phyloP scores from a whole-genome alignment of 2,888 invertebrate species.

The Ctenicera cuprea region DNA sequence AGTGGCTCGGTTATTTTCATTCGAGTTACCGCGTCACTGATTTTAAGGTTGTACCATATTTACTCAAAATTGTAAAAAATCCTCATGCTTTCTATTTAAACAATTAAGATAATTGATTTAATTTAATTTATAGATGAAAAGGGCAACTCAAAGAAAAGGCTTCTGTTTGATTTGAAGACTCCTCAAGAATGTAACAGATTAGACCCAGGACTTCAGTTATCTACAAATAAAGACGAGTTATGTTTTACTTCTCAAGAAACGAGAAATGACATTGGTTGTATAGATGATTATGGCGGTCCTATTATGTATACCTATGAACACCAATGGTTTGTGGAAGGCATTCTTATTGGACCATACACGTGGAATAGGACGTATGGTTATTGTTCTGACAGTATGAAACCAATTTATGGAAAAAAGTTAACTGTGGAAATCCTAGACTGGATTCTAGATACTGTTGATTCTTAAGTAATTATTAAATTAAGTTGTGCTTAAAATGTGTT shows the following conservation, averaged over 20 bases:
- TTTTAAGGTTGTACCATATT: no score
- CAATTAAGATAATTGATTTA: no score
- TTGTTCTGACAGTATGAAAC: slow-evolving; percentile 2
- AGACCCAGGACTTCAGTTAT: background rate
- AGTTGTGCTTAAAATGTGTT: no score
- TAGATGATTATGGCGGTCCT: slow-evolving; percentile 14
- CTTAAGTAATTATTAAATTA: background rate
- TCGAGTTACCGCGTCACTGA: no score
- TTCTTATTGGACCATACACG: slow-evolving; percentile 1
- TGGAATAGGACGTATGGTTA: slow-evolving; percentile 9
- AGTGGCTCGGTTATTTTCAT: no score
- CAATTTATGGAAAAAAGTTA: slow-evolving; percentile 12
- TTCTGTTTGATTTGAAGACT: background rate
- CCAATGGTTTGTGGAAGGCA: slow-evolving; percentile 8
- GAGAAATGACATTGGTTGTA: slow-evolving; percentile 5
- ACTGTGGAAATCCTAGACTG: background rate
- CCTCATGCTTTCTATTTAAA: no score
- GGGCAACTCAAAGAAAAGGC: background rate
- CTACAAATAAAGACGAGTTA: background rate
- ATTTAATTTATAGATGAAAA: background rate
- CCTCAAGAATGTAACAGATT: background rate
- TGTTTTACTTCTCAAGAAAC: background rate
- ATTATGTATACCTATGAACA: background rate
- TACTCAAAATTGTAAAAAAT: no score
- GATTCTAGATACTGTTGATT: background rate